These are phyloP conservation scores for Callospermophilus lateralis DNA, from an alignment of 2,113 vertebrate species.

Conservation along the genomic window DNA sequence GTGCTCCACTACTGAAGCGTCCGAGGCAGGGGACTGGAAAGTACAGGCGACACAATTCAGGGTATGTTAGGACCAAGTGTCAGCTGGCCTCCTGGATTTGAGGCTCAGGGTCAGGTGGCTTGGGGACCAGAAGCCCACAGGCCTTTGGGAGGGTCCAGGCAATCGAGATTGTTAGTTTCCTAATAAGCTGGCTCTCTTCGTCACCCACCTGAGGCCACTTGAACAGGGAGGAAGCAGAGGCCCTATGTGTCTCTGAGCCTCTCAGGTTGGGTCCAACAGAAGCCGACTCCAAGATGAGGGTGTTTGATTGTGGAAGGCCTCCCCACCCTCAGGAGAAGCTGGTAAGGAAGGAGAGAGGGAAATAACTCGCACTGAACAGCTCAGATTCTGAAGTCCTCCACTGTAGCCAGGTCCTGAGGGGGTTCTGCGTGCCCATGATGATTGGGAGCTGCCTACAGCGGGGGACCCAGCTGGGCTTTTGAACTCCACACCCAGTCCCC, in stretches of 20 bases:
- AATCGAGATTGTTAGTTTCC: conserved; percentile 55
- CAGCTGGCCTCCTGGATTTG: conserved; percentile 56
- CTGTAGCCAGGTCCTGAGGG: too few species aligned
- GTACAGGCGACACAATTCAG: background rate
- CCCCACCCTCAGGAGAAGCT: background rate
- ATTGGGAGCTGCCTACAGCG: background rate
- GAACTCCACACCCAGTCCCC: accelerated
- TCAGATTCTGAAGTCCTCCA: too few species aligned
- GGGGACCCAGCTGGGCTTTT: background rate
- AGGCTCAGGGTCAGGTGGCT: conserved; percentile 70
- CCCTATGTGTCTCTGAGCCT: background rate
- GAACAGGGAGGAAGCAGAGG: background rate
- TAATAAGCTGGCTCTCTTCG: background rate
- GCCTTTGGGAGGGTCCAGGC: conserved; percentile 75
- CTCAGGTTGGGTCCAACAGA: background rate
- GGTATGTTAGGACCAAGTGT: conserved; percentile 45
- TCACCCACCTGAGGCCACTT: too few species aligned
- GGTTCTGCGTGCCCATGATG: accelerated
- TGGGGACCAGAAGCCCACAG: conserved; percentile 53
- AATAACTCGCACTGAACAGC: background rate
- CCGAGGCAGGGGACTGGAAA: accelerated
- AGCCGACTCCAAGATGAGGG: background rate
- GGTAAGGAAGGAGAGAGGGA: background rate
- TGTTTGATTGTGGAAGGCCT: background rate
- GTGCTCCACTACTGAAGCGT: background rate